Evolutionary conservation across 2,797 vertebrate genomes (phyloP).

Genomic region (Mus caroli): DNA sequence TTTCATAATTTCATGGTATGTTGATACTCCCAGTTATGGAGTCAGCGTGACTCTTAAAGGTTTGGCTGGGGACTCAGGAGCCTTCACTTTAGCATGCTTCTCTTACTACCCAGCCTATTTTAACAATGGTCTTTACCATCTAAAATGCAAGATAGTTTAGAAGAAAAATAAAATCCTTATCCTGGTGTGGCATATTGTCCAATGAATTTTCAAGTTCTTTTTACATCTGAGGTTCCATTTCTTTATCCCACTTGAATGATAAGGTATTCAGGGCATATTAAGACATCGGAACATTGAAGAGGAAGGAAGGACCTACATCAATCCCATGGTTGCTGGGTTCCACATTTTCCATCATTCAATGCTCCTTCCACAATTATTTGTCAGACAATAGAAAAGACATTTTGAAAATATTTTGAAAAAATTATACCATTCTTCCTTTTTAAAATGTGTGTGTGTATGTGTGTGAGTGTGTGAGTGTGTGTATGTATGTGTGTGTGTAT

Average conservation of each 20-base stretch:
- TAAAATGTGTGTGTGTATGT: not conserved
- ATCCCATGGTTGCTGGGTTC: not conserved
- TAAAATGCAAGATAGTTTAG: not conserved
- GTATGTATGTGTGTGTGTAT: too few species aligned
- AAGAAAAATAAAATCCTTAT: not conserved
- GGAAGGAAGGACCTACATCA: not conserved
- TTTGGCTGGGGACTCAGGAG: not conserved
- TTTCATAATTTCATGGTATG: slow-evolving; percentile 71
- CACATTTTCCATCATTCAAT: not conserved
- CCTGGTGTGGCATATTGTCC: not conserved
- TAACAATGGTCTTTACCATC: not conserved
- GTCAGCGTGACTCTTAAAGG: not conserved
- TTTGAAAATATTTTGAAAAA: slow-evolving; percentile 32
- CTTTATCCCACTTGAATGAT: not conserved
- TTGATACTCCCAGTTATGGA: slow-evolving; percentile 31
- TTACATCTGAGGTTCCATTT: not conserved
- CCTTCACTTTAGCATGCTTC: not conserved
- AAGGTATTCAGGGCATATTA: not conserved
- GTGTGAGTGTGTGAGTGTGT: too few species aligned
- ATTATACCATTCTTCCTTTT: not conserved
- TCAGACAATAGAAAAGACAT: not conserved
- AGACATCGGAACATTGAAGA: not conserved
- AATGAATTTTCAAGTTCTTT: not conserved
- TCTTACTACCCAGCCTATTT: not conserved
- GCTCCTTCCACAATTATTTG: not conserved